Percentiles rank a stretch among this genome's conserved stretches.
Conservation (phyloP, 2,888 invertebrate genomes). For the Scaptomyza polygonia region DNA sequence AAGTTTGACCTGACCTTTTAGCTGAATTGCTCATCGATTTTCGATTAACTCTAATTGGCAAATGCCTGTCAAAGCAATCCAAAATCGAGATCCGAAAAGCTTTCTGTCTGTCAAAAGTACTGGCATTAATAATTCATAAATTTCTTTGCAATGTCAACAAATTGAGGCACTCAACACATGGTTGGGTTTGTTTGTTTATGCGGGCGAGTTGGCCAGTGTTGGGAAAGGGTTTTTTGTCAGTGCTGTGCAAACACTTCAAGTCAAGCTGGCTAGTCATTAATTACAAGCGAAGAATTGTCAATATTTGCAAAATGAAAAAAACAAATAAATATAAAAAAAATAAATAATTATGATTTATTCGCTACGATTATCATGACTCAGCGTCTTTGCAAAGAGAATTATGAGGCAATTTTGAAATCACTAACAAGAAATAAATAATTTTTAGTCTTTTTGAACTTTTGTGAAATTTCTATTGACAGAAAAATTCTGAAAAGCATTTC, state of each 20-base stretch:
- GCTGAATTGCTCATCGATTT: conserved; percentile 37
- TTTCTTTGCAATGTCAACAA: conserved; percentile 11
- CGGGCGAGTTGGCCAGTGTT: conserved; percentile 10
- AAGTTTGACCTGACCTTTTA: conserved; percentile 40
- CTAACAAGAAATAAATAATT: too few relatives aligned
- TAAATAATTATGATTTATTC: conserved; percentile 27
- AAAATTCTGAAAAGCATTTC: too few relatives aligned
- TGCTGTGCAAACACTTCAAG: conserved; percentile 10
- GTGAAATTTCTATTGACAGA: too few relatives aligned
- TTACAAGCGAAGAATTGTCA: conserved; percentile 62
- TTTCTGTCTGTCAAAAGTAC: conserved; percentile 6
- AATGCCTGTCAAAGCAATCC: conserved; percentile 10
- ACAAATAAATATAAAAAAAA: neutral
- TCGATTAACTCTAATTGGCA: conserved; percentile 67
- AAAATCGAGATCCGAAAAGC: neutral
- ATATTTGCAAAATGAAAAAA: conserved; percentile 19
- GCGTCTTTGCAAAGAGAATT: conserved; percentile 6
- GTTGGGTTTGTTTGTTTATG: conserved; percentile 11
- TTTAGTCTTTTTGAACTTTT: too few relatives aligned
- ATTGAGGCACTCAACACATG: neutral
- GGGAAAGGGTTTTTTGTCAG: conserved; percentile 20
- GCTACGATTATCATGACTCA: conserved; percentile 11
- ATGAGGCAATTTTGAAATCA: neutral
- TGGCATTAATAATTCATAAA: conserved; percentile 18
- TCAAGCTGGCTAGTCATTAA: conserved; percentile 60